Evolutionary conservation across 2,797 vertebrate species (phyloP), one percentile per base, ranked within the genome.

Genomic region (Melanotaenia parkinsoni): DNA sequence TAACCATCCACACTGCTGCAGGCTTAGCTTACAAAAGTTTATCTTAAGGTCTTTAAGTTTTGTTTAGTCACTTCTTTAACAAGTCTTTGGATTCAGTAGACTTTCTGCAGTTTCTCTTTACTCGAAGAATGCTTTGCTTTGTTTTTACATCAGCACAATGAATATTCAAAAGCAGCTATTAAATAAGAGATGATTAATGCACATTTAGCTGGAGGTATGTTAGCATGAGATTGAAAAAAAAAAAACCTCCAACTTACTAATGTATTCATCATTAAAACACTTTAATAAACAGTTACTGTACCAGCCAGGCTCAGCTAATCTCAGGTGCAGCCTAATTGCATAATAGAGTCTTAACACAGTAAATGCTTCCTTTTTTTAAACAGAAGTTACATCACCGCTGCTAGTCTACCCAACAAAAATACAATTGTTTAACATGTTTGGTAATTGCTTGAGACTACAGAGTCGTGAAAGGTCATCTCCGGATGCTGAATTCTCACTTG

Each of bases 341-440:
- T 81, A 87, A 88, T 28, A 35, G 6, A 65, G 63, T 74, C 77
- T 84, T 80, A 86, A 64, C 81, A 78, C 74, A 75, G 64, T 76
- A 35, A 80, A 69, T 59, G 43, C 58, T 71, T 82, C 67, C 74
- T 8, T 33, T 76, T 76, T 61, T 54, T 70, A 57, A 50, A 76
- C 68, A 82, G 71, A 62, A 1, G 68, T 87, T 87, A 83, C 63
- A 76, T 89, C 70, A 84, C 57, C 30, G 53, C 30, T 24, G 59
- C 53, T 43, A 11, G 67, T 72, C 66, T 33, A 32, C 11, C 13
- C 12, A 43, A 86, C 58, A 33, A 76, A 72, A 83, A 56, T 50
- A 50, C 54, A 37, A 33, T 43, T 4, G 7, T 74, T 56, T 86
- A 69, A 86, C 68, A 64, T 53, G 64, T 67, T 86, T 83, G 86